Percentiles rank a stretch among this genome's conserved stretches.
Conservation (phyloP, 2,113 vertebrate genomes). For the Pterocles gutturalis region DNA sequence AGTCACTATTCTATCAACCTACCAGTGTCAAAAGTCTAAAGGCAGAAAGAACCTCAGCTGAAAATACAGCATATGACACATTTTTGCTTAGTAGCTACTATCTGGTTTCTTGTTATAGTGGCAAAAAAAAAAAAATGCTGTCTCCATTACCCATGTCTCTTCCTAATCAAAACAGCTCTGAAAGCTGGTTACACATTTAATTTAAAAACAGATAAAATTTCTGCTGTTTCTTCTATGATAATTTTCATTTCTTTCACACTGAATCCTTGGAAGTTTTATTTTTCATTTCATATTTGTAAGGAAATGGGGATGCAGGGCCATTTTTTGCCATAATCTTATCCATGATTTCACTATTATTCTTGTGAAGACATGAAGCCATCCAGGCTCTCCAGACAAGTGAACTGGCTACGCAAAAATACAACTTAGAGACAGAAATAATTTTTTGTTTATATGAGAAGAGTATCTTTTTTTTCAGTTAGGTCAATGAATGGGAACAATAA, state of each 20-base stretch:
- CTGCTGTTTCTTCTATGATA: neutral
- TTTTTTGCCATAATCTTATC: neutral
- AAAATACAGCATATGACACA: neutral
- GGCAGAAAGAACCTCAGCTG: neutral
- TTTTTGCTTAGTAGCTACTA: neutral
- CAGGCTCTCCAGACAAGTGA: neutral
- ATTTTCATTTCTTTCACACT: neutral
- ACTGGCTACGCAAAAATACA: neutral
- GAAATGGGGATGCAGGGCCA: neutral
- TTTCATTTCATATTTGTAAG: neutral
- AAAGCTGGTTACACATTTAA: neutral
- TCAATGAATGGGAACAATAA: neutral
- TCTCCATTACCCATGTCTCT: neutral
- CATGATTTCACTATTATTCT: neutral
- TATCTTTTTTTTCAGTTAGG: neutral
- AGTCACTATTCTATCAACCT: neutral
- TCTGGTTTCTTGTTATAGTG: neutral
- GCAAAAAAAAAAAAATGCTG: neutral
- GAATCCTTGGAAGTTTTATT: neutral
- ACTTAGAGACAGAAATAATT: neutral
- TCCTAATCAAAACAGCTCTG: neutral
- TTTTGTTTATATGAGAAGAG: neutral
- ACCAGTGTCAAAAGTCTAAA: neutral
- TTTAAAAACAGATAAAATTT: neutral
- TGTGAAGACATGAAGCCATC: neutral